Percentiles rank a stretch among this genome's conserved stretches.
Conservation (phyloP, 1,140 invertebrate genomes). For the Metopolophium dirhodum region DNA sequence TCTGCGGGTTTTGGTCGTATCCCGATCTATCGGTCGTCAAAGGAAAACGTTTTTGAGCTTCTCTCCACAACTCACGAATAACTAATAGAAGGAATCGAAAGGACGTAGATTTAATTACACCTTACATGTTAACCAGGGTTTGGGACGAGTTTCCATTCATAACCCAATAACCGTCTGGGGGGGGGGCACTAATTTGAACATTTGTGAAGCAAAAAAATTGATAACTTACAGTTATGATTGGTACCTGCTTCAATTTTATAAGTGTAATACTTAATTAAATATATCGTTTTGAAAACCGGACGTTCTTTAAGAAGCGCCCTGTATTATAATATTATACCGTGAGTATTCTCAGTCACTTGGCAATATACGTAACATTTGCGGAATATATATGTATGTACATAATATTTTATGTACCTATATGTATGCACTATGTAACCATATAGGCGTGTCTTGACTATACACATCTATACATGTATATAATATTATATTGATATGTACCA, state of each 20-base stretch:
- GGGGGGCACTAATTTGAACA: not conserved
- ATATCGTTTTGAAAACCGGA: not conserved
- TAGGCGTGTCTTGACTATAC: not conserved
- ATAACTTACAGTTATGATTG: not conserved
- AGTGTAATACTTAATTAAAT: not conserved
- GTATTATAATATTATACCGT: not conserved
- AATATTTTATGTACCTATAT: not conserved
- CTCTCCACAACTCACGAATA: not conserved
- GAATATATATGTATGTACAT: not conserved
- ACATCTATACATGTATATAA: not conserved
- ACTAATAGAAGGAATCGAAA: not conserved
- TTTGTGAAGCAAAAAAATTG: not conserved
- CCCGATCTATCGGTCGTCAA: not conserved
- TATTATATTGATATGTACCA: not conserved
- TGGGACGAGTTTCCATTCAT: not conserved
- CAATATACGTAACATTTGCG: not conserved
- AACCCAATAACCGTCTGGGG: not conserved
- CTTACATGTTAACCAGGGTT: not conserved
- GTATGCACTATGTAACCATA: not conserved
- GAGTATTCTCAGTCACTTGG: not conserved
- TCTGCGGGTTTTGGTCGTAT: not conserved
- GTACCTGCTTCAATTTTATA: not conserved
- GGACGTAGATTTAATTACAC: not conserved
- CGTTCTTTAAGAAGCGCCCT: not conserved
- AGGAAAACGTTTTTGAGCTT: not conserved